These are phyloP conservation scores for Sebastes trivittatus DNA, from an alignment of 2,797 vertebrate genomes.

Conservation along the genomic window DNA sequence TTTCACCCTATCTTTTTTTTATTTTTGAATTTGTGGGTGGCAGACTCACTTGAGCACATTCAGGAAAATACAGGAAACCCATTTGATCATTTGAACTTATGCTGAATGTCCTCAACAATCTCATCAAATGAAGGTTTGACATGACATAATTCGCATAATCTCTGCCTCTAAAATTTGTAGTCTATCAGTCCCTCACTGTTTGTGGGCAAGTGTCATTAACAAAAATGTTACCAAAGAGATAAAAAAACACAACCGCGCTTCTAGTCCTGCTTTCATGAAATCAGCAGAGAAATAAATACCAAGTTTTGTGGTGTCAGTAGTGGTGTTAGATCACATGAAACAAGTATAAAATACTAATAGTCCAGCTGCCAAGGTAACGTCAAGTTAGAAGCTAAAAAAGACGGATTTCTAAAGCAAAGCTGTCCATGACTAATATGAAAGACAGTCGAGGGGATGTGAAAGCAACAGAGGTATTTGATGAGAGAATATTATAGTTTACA, in stretches of 20 bases:
- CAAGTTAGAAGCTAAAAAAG: not conserved
- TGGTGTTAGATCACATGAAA: not conserved
- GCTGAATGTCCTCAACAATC: not conserved
- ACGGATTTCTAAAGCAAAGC: not conserved
- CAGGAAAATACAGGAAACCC: not conserved
- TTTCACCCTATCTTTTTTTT: not conserved
- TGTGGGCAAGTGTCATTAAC: not conserved
- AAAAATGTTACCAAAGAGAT: not conserved
- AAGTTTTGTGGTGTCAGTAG: not conserved
- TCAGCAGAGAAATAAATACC: not conserved
- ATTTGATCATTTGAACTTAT: conserved; percentile 31
- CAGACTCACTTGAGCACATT: not conserved
- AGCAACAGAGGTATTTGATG: not conserved
- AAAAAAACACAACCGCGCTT: not conserved
- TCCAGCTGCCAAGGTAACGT: not conserved
- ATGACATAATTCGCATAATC: not conserved
- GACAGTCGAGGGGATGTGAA: not conserved
- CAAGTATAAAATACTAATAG: not conserved
- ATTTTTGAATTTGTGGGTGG: conserved; percentile 12
- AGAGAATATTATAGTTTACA: not conserved
- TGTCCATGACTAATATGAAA: not conserved
- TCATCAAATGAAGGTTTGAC: conserved; percentile 16
- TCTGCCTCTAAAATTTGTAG: not conserved
- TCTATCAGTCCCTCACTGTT: not conserved
- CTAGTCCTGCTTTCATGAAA: not conserved